A percentile compares a stretch with the other conserved stretches of the same genome.
phyloP scores from a whole-genome alignment of 2,113 vertebrate genomes.

The Sarotherodon lohbergeri region DNA sequence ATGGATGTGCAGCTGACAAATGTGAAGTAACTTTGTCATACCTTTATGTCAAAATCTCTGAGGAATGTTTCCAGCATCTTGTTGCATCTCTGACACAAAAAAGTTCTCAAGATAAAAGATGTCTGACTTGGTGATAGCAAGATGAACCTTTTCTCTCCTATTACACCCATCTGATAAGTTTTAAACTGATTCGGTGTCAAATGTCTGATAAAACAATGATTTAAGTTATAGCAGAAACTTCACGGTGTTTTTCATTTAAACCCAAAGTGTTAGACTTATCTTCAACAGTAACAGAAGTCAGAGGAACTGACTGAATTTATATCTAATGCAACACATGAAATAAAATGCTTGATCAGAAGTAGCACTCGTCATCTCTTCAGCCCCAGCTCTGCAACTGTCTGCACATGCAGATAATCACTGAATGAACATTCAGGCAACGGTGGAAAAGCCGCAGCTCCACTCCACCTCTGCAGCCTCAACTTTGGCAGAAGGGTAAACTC shows the following conservation, averaged over 20 bases:
- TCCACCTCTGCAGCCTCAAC: not conserved
- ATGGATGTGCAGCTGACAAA: not conserved
- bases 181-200: not conserved
- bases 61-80: no score
- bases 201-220: not conserved
- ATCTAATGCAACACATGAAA: not conserved
- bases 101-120: not conserved
- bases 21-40: no score
- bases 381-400: not conserved
- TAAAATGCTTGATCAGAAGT: not conserved
- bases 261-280: not conserved
- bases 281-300: not conserved
- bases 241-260: not conserved
- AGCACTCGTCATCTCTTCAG: not conserved
- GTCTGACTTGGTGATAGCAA: not conserved
- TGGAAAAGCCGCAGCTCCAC: not conserved
- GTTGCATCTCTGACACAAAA: not conserved
- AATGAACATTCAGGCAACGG: not conserved
- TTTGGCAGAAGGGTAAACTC: constrained; percentile 10
- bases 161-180: not conserved
- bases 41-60: no score
- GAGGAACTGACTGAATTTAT: not conserved
- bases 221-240: not conserved
- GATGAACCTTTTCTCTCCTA: not conserved
- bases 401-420: not conserved